These are phyloP conservation scores for Mercenaria mercenaria DNA, from an alignment of 1,140 invertebrate genomes.

Conservation along the genomic window DNA sequence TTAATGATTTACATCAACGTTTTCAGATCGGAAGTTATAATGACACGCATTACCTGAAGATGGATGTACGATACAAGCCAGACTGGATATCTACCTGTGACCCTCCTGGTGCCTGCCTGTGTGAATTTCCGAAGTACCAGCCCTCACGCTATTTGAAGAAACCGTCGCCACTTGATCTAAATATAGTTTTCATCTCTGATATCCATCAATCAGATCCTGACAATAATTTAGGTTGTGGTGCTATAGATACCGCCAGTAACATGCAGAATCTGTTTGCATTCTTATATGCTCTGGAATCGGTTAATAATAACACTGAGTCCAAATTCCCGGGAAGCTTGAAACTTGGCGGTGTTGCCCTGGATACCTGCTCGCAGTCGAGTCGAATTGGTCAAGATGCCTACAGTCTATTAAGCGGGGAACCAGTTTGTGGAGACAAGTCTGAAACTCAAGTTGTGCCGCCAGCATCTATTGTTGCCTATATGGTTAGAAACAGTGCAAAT, in stretches of 20 bases:
- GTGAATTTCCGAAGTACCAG: slow-evolving; percentile 74
- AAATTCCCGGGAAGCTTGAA: slow-evolving; percentile 75
- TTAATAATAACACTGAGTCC: slow-evolving; percentile 75
- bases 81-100: slow-evolving; percentile 72
- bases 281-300: slow-evolving; percentile 82
- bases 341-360: slow-evolving; percentile 81
- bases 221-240: slow-evolving; percentile 76
- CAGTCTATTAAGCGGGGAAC: slow-evolving; percentile 81
- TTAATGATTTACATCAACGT: no score
- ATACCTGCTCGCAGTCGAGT: slow-evolving; percentile 77
- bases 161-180: slow-evolving; percentile 75
- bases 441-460: slow-evolving; percentile 74
- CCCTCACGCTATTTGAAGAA: slow-evolving; percentile 81
- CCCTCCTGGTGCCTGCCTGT: slow-evolving; percentile 69
- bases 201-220: slow-evolving; percentile 75
- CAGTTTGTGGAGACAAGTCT: slow-evolving; percentile 74
- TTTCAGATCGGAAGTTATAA: slow-evolving; percentile 84
- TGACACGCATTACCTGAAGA: slow-evolving; percentile 82
- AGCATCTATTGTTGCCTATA: slow-evolving; percentile 77
- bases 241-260: slow-evolving; percentile 74
- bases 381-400: slow-evolving; percentile 82
- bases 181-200: slow-evolving; percentile 80
- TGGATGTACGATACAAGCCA: slow-evolving; percentile 78
- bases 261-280: slow-evolving; percentile 83
- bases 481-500: slow-evolving; percentile 80